Evolutionary conservation across 2,888 invertebrate genomes (phyloP).

Genomic region (Colostygia pectinataria): DNA sequence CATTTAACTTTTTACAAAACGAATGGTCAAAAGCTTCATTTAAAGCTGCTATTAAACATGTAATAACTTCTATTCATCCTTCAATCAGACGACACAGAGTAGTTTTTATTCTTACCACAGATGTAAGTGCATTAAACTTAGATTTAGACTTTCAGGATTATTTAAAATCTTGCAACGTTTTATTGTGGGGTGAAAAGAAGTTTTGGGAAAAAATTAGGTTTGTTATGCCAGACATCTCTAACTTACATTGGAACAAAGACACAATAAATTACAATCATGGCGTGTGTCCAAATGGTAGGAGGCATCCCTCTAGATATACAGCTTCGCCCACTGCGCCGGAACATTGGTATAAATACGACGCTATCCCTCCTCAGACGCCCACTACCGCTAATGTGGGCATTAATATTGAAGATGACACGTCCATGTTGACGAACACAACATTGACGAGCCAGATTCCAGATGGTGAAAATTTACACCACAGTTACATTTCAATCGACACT

Average conservation of each 20-base stretch:
- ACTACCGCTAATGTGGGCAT: slow-evolving; percentile 77
- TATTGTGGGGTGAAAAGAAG: slow-evolving; percentile 91
- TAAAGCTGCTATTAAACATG: slow-evolving; percentile 90
- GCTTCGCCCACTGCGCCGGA: slow-evolving; percentile 88
- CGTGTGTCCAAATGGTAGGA: slow-evolving; percentile 81
- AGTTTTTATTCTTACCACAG: slow-evolving; percentile 81
- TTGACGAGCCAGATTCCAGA: slow-evolving; percentile 85
- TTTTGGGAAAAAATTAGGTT: slow-evolving; percentile 95
- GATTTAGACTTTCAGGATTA: slow-evolving; percentile 89
- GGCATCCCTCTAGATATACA: slow-evolving; percentile 85
- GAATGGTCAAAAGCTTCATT: slow-evolving; percentile 93
- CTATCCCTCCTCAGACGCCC: slow-evolving; percentile 81
- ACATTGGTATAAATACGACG: slow-evolving; percentile 87
- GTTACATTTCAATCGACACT: slow-evolving; percentile 86
- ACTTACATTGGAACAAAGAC: slow-evolving; percentile 84
- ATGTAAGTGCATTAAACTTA: slow-evolving; percentile 88
- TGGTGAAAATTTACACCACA: slow-evolving; percentile 85
- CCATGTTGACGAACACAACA: slow-evolving; percentile 84
- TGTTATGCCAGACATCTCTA: slow-evolving; percentile 90
- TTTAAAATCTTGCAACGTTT: slow-evolving; percentile 87
- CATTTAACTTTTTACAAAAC: slow-evolving; percentile 90
- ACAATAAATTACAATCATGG: slow-evolving; percentile 79
- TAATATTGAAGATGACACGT: slow-evolving; percentile 84
- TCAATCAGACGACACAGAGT: slow-evolving; percentile 84
- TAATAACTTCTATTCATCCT: slow-evolving; percentile 85